Conservation (phyloP, 2,797 vertebrate species). For the Sebastes ruberrimus region DNA sequence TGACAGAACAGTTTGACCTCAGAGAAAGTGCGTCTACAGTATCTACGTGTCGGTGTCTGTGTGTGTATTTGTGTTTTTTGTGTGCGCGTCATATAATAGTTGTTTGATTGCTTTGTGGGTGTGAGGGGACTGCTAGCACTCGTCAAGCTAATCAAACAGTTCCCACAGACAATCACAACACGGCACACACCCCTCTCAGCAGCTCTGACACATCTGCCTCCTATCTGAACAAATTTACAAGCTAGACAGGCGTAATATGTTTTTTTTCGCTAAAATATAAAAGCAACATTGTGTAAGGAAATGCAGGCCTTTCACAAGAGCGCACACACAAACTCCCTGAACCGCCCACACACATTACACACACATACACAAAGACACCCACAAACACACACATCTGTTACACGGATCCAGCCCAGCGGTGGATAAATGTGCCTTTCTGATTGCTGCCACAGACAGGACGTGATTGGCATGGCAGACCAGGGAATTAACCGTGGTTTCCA, state of each 20-base stretch:
- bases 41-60: conserved; percentile 4
- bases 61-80: conserved; percentile 15
- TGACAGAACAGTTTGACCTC: conserved; percentile 47
- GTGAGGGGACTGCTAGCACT: conserved; percentile 66
- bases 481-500: conserved; percentile 79
- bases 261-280: conserved; percentile 33
- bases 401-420: conserved; percentile 70
- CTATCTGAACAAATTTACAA: conserved; percentile 67
- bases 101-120: conserved; percentile 72
- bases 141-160: conserved; percentile 75
- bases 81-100: conserved; percentile 53
- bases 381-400: conserved; percentile 62
- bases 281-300: conserved; percentile 60
- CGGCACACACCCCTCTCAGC: conserved; percentile 64
- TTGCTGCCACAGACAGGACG: conserved; percentile 73
- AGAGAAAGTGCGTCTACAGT: conserved; percentile 2
- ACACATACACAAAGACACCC: conserved; percentile 5
- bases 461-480: conserved; percentile 78
- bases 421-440: conserved; percentile 78
- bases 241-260: conserved; percentile 42
- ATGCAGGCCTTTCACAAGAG: conserved; percentile 50
- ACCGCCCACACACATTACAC: conserved; percentile 40
- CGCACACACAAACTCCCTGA: conserved; percentile 39
- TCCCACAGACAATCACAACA: conserved; percentile 71
- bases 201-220: conserved; percentile 67